Base-by-base conservation (phyloP, 1,140 invertebrate species). In the Drosophila funebris region DNA sequence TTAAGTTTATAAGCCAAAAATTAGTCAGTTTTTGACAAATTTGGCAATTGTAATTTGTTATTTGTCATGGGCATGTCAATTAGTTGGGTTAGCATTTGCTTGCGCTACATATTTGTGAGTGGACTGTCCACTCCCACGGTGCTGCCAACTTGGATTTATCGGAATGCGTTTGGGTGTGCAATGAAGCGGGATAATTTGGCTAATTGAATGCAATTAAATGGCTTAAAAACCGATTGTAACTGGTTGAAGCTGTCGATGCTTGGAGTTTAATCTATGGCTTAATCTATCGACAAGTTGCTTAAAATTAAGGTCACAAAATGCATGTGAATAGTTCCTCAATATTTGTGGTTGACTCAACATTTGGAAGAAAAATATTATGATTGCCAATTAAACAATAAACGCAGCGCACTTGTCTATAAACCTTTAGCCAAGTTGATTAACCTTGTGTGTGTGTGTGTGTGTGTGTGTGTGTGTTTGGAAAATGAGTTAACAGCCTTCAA, bases 161-260 rank as follows among this genome's bases (percentile, higher is more conserved):
- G 14, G 46, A 54, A 53, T 53, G 39, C 54, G 53, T 46, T 61
- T 44, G 48, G 39, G 57, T 44, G 36, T 48, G 64, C 84, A 89
- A 77, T 79, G 84, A 76, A 84, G 83, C 83, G 79, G 33, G 37
- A 79, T 57, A 83, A 76, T 77, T 69, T 68, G 43, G 43, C 54
- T 87, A 87, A 87, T 87, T 87, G 78, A 81, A 68, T 77, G 68
- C 83, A 88, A 88, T 89, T 83, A 89, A 77, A 72, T 70, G 43
- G 67, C 58, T 11, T 52, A n/a, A 44, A 56, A 36, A 74, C 44
- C 13, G 31, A 43, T n/a, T n/a, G 8, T 36, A 4, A 36, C 11
- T 36, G 14, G 39, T 52, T 50, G 13, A 18, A n/a, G 52, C 24
- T 53, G n/a, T n/a, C n/a, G n/a, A n/a, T 16, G 39, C 29, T 18